Base-by-base conservation (phyloP, 2,888 invertebrate species). In the Charanyca ferruginea region DNA sequence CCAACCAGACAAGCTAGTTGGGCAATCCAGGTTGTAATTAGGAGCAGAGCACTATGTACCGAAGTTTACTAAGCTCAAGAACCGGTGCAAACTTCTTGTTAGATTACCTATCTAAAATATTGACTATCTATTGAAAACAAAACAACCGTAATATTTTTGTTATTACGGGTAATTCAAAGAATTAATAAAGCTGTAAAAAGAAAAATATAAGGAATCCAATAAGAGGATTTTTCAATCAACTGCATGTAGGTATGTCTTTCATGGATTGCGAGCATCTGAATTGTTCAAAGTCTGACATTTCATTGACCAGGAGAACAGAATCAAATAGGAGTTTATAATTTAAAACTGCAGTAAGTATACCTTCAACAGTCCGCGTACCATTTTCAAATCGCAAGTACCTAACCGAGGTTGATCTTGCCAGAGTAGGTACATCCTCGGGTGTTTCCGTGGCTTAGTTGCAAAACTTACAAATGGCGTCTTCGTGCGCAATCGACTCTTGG, bases 1-100 rank as follows among this genome's bases (percentile, higher is more conserved):
- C 51, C 59, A 45, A 63, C 69, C 57, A 62, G 48, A 67, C 69
- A 25, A 61, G 73, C 61, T 70, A 22, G 70, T 79, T 77, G 52
- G 51, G 70, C 70, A 83, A 85, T 65, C 75, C 77, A 59, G 73
- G 66, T 41, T 63, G 73, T 65, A 69, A 82, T 74, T 73, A 79
- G 70, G 80, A 75, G 66, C 60, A 74, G 59, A 68, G 59, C 59
- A 61, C 48, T 44, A 44, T 38, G 48, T 52, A 47, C 59, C 35
- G 51, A 71, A 66, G 60, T 67, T 72, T 62, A 69, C 64, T 62
- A 62, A 59, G 47, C 60, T 54, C 38, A 44, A 66, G 57, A 61
- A 63, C 63, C 52, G 38, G 32, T 54, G n/a, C 9, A 20, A 48
- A 23, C 8, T 41, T 58, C 42, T 70, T 32, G 8, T 54, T 35